A percentile compares a stretch with the other conserved stretches of the same genome.
phyloP scores from a whole-genome alignment of 1,140 invertebrate genomes.

The Nymphalis io region DNA sequence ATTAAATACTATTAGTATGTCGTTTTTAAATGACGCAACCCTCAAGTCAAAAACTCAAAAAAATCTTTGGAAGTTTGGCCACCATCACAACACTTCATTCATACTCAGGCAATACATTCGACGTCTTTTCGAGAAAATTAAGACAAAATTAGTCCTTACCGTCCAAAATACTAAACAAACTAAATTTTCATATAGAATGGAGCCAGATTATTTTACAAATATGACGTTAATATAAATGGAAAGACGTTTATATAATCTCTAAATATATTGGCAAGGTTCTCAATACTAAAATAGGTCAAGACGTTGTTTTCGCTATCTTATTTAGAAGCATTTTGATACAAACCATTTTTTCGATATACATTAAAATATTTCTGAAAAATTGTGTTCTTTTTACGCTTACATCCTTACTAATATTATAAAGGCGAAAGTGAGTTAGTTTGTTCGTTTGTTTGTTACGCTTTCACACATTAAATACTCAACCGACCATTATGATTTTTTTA shows the following conservation, averaged over 20 bases:
- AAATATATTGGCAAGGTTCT: constrained; percentile 15
- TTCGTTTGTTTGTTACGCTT: too few species aligned
- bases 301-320: constrained; percentile 11
- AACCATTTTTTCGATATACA: too few species aligned
- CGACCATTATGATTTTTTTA: too few species aligned
- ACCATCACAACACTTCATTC: constrained; percentile 49
- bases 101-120: constrained; percentile 42
- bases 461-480: too few species aligned
- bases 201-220: not conserved
- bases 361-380: too few species aligned
- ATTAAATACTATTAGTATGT: not conserved
- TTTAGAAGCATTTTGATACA: not conserved
- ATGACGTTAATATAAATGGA: not conserved
- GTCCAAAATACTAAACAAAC: not conserved
- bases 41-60: constrained; percentile 36
- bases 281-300: constrained; percentile 23
- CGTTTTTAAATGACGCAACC: constrained; percentile 9
- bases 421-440: too few species aligned
- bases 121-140: constrained; percentile 41
- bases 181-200: not conserved
- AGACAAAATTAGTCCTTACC: not conserved
- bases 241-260: constrained; percentile 11
- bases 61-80: constrained; percentile 55
- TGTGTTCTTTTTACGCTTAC: too few species aligned
- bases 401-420: too few species aligned